Base-by-base conservation (phyloP, 2,113 vertebrate genomes). In the Sterna hirundo region DNA sequence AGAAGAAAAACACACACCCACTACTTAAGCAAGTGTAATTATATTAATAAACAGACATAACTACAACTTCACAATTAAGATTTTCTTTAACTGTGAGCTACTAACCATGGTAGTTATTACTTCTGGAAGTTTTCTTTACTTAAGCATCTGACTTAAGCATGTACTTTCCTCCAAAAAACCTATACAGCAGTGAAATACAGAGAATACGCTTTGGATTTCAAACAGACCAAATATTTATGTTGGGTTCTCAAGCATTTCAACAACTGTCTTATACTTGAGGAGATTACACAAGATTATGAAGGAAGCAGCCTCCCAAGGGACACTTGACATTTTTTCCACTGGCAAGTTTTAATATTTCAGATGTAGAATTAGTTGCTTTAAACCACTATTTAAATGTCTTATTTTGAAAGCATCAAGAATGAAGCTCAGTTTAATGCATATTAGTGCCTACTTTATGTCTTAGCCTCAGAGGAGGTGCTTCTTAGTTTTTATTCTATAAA, bases 161-260 rank as follows among this genome's bases (percentile, higher is more conserved):
- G 11, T 55, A 21, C 19, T 69, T 72, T 29, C 34, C 42, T 79
- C 44, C 18, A 40, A 66, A 86, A 89, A 71, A 10, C 3, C 36
- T 13, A 5, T 1, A 13, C 3, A 66, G n/a, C 68, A 68, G 13
- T 66, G 30, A 86, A 83, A 80, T 14, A 79, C 26, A 61, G n/a
- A 75, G 25, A 86, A 78, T n/a, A 36, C 17, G 25, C 26, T 60
- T 47, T 10, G 21, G 46, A 81, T 90, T 93, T 92, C 79, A 92
- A 65, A 69, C 25, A 88, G 88, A 92, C 76, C 57, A 95, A 90
- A 74, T 86, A 94, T 88, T 96, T 95, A 83, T 25, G 44, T 47
- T 5, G 1, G 9, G 13, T 66, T 91, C 66, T 83, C 36, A 72
- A 89, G 40, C 51, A 17, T 83, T 95, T 80, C 54, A 83, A 72